These are phyloP conservation scores for Tachystola acroxantha DNA, from an alignment of 2,888 invertebrate species.

Conservation along the genomic window DNA sequence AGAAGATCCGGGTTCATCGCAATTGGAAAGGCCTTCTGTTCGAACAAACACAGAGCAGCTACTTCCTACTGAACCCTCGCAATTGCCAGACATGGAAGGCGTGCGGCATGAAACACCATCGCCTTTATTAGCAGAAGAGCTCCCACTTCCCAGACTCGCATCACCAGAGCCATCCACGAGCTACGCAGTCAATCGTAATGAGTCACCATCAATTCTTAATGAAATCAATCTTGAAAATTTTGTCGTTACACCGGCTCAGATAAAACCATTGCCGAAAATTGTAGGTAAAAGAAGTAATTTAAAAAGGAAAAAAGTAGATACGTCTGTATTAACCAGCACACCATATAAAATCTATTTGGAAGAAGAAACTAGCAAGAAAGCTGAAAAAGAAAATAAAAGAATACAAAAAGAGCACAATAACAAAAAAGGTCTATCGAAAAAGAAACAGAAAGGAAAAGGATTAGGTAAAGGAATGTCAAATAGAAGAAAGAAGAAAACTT, in stretches of 20 bases:
- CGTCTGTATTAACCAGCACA: slow-evolving; percentile 6
- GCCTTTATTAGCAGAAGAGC: slow-evolving; percentile 4
- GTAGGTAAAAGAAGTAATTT: slow-evolving; percentile 7
- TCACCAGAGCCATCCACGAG: slow-evolving; percentile 10
- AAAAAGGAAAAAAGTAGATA: slow-evolving; percentile 7
- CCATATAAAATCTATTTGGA: slow-evolving; percentile 10
- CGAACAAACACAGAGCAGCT: slow-evolving; percentile 6
- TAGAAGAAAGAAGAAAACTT: slow-evolving; percentile 9
- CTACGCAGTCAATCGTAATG: slow-evolving; percentile 7
- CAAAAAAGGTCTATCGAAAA: slow-evolving; percentile 3
- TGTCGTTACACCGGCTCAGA: slow-evolving; percentile 1
- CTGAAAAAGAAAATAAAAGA: slow-evolving; percentile 6
- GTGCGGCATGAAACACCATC: not conserved
- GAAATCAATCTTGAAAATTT: slow-evolving; percentile 2
- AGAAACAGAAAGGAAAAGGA: slow-evolving; percentile 5
- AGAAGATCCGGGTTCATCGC: slow-evolving; percentile 4
- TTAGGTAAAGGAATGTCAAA: slow-evolving; percentile 6
- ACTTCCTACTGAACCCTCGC: slow-evolving; percentile 4
- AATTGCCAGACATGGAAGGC: slow-evolving; percentile 7
- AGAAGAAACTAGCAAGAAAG: slow-evolving; percentile 3
- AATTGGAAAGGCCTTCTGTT: slow-evolving; percentile 1
- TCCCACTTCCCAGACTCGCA: slow-evolving; percentile 3
- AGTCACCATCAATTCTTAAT: slow-evolving; percentile 3
- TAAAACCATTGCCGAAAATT: slow-evolving; percentile 9
- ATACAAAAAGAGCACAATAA: too few species aligned